Base-by-base conservation (phyloP, 2,797 vertebrate genomes). In the Darevskia mixta region DNA sequence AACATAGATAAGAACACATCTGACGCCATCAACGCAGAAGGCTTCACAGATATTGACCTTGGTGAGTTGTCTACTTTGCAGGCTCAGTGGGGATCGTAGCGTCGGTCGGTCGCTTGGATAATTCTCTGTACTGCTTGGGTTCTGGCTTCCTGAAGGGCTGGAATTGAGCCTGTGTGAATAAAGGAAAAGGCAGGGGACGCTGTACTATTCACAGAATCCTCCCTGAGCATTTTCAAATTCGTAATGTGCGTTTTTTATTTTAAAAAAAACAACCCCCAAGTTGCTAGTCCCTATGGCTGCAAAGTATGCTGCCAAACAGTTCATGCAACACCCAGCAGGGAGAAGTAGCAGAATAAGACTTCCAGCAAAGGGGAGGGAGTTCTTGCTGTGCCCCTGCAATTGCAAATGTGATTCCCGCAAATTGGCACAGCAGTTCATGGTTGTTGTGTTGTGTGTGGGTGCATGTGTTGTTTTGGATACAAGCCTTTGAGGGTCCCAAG, bases 1-100 rank as follows among this genome's bases (percentile, higher is more conserved):
- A 99, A 98, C 92, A 99, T 99, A 25, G 99, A 99, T 97, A 99
- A 99, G 97, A 99, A 99, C 96, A 99, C 99, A 0, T 98, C 98
- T 0, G 99, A 99, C 0, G 99, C 99, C 88, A 98, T 99, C 92
- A 98, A 98, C 0, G 98, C 99, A 0, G 99, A 99, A 93, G 98
- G 98, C 71, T 99, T 99, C 90, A 99, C 99, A 0, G 98, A 99
- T 92, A 98, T 99, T 3, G 99, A 99, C 96, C 97, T 99, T 23
- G 99, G 99, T 99, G 95, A 95, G 95, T 45, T 7, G 81, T 89
- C 79, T 78, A 71, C 82, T 20, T 83, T 88, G 67, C 86, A 83
- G 91, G 61, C 0, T 81, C 79, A 49, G 0, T 0, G 86, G 88
- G 91, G 75, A 84, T n/a, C 8, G 8, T 27, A 78, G 11, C 2